These are phyloP conservation scores for Anniella stebbinsi DNA, from an alignment of 2,797 vertebrate genomes.

Conservation along the genomic window DNA sequence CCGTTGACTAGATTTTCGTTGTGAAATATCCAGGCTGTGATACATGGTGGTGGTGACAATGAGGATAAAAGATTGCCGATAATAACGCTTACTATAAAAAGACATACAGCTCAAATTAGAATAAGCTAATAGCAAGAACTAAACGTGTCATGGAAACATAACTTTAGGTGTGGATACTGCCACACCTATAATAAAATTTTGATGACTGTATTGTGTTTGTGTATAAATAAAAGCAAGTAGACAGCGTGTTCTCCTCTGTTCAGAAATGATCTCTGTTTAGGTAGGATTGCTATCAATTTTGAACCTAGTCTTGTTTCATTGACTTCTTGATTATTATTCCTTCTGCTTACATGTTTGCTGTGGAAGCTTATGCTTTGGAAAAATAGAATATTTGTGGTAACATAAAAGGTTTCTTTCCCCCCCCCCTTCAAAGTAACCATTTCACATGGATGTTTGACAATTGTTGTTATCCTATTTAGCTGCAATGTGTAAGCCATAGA, in stretches of 20 bases:
- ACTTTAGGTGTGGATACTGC: neutral
- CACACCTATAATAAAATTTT: slow-evolving; percentile 18
- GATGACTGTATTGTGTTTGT: slow-evolving; percentile 21
- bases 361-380: slow-evolving; percentile 45
- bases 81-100: neutral
- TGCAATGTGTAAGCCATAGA: neutral
- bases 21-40: neutral
- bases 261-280: slow-evolving; percentile 26
- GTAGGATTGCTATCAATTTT: slow-evolving; percentile 1
- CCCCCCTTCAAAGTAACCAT: slow-evolving; percentile 14
- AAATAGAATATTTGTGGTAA: slow-evolving; percentile 51
- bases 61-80: neutral
- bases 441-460: neutral
- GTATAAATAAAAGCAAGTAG: slow-evolving; percentile 22
- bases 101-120: neutral
- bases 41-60: neutral
- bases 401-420: neutral
- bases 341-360: slow-evolving; percentile 44
- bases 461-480: neutral
- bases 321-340: slow-evolving; percentile 47
- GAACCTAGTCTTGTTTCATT: slow-evolving; percentile 51
- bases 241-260: neutral
- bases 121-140: neutral
- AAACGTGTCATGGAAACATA: slow-evolving; percentile 4
- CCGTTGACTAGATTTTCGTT: neutral